phyloP scores from a whole-genome alignment of 2,888 invertebrate genomes.

The Trilocha varians region DNA sequence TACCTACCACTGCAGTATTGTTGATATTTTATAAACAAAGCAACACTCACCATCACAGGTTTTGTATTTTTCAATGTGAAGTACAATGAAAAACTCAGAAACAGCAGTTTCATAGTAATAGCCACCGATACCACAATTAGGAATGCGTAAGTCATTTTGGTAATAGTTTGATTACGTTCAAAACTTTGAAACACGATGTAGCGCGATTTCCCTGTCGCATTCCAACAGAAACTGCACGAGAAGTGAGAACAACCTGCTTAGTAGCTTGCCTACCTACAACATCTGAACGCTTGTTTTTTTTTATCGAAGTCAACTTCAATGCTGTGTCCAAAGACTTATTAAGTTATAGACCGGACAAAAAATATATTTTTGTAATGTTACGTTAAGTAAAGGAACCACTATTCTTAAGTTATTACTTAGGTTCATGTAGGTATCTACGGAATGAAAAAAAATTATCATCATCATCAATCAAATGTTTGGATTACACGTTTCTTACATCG shows the following conservation, averaged over 20 bases:
- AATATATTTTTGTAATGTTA: no score
- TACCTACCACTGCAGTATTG: background rate
- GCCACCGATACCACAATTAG: slow-evolving; percentile 58
- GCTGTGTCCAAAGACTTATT: slow-evolving; percentile 19
- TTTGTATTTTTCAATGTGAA: slow-evolving; percentile 35
- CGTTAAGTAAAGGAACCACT: no score
- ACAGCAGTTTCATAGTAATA: slow-evolving; percentile 51
- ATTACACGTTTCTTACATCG: no score
- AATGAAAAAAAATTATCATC: no score
- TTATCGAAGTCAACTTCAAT: slow-evolving; percentile 39
- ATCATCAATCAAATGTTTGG: no score
- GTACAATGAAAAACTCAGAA: slow-evolving; percentile 57
- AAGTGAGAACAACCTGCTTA: slow-evolving; percentile 15
- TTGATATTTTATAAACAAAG: background rate
- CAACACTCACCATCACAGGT: background rate
- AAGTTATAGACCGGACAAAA: slow-evolving; percentile 27
- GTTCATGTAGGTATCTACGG: no score
- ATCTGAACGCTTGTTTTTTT: slow-evolving; percentile 39
- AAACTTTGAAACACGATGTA: slow-evolving; percentile 8
- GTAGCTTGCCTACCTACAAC: slow-evolving; percentile 23
- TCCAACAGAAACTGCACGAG: slow-evolving; percentile 41
- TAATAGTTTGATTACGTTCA: background rate
- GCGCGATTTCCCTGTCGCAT: slow-evolving; percentile 24
- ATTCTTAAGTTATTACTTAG: no score
- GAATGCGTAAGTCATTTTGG: slow-evolving; percentile 46